Evolutionary conservation across 1,140 invertebrate species (phyloP), one percentile per base, ranked within the genome.

Genomic region (Aphaenogaster ashmeadi): DNA sequence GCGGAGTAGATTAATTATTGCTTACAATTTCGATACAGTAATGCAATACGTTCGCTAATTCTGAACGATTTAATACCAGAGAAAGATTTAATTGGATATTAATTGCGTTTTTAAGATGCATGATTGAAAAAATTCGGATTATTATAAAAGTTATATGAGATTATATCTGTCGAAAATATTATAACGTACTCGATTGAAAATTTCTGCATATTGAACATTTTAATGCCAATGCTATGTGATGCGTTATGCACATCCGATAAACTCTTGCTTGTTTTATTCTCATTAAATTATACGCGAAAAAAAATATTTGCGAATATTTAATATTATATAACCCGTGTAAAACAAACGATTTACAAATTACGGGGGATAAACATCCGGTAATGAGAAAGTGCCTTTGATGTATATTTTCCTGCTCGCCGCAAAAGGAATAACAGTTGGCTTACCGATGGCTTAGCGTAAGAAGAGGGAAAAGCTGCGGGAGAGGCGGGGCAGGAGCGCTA

Each of bases 331-430:
- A 75, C 11, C 2, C 13, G 27, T 15, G 36, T 27, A 27, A 21
- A 36, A 74, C 18, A 47, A 47, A 60, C 41, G 13, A 56, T 33
- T 47, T 33, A 60, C 60, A 83, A 60, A 47, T 72, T 33, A 58
- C 11, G 13, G 33, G 13, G 36, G 80, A 74, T 86, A 77, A 91
- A 83, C 60, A 88, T 88, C 69, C 72, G 72, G 36, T 52, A 71
- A 88, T 60, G 54, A 72, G 86, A 54, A 47, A 85, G 21, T 38
- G 13, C 67, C 86, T 88, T 90, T 91, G 89, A 91, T 91, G 78
- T 72, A 80, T 89, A 80, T 89, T 64, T 81, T 80, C 52, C 64
- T 56, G 54, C 33, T 60, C 21, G 47, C 66, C 62, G 72, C 41
- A 21, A 69, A 69, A 33, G 54, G 18, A 84, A 84, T 72, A 87